Evolutionary conservation across 2,113 vertebrate genomes (phyloP), one percentile per base, ranked within the genome.

Genomic region (Seriola rivoliana): DNA sequence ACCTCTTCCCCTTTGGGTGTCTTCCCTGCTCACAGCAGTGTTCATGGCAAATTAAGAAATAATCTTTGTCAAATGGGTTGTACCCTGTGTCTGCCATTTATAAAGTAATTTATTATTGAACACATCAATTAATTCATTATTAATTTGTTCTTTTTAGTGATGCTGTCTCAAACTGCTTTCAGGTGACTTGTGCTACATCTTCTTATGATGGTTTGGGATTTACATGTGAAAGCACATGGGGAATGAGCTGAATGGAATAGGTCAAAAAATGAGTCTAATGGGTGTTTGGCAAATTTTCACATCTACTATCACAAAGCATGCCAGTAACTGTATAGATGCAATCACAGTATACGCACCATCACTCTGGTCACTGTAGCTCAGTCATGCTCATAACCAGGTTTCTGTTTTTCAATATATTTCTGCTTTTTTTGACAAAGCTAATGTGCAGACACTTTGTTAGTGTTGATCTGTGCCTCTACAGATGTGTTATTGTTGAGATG

Each of bases 21-120:
- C 81, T 85, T 82, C 63, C 78, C 6, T 80, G 73, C 82, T 85
- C 65, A 42, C 78, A 83, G 86, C 76, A 50, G 71, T 54, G 34
- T 71, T 48, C 25, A 64, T 78, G 63, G 42, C 54, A 87, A 78
- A 82, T 88, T 69, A 21, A 81, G 54, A 71, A 71, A 85, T 85
- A 8, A 84, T 87, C 74, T 64, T 34, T 68, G 64, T 74, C 58
- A 67, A 42, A 83, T 63, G n/a, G 65, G 25, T 71, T 72, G 60
- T 65, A 58, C 50, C 69, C 48, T 52, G 46, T 78, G 66, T 88
- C 23, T 86, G 78, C 38, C 65, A 84, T 78, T 87, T 80, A 72
- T 42, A 14, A 73, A 65, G 44, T 1, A 2, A 66, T 88, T 19
- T 23, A 75, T 74, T 59, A 79, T 81, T 66, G 5, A 74, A 70